Conservation (phyloP, 2,888 invertebrate species). For the Drosophila differens region DNA sequence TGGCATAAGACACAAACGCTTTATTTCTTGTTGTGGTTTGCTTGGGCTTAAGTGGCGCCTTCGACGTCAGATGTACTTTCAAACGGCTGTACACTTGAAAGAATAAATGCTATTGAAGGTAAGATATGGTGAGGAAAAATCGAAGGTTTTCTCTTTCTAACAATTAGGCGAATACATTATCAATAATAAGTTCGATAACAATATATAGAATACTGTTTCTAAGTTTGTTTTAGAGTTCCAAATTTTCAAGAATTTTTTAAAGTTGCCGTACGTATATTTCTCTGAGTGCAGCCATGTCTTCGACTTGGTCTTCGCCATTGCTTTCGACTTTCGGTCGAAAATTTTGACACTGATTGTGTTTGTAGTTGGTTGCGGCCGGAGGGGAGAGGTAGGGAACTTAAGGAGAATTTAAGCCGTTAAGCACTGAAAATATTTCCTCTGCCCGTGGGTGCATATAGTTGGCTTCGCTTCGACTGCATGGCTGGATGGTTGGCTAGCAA, state of each 20-base stretch:
- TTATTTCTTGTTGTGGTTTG: conserved; percentile 76
- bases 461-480: not conserved
- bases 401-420: conserved; percentile 66
- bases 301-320: conserved; percentile 28
- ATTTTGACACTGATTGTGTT: conserved; percentile 81
- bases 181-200: not conserved
- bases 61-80: conserved; percentile 18
- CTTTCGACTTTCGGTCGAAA: conserved; percentile 52
- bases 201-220: not conserved
- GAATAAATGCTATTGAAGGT: not conserved
- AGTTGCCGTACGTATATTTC: not conserved
- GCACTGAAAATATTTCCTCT: conserved; percentile 66
- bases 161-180: not conserved
- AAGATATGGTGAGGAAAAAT: not conserved
- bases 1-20: conserved; percentile 78
- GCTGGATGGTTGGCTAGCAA: conserved; percentile 26
- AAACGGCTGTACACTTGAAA: conserved; percentile 7
- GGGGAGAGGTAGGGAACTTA: not conserved
- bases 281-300: conserved; percentile 17
- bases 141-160: not conserved
- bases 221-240: not conserved
- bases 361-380: conserved; percentile 33
- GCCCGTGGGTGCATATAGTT: conserved; percentile 29
- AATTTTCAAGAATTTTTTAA: not conserved
- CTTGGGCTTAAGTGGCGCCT: conserved; percentile 68